A percentile compares a stretch with the other conserved stretches of the same genome.
phyloP scores from a whole-genome alignment of 2,888 invertebrate genomes.

The Phragmatobia fuliginosa region DNA sequence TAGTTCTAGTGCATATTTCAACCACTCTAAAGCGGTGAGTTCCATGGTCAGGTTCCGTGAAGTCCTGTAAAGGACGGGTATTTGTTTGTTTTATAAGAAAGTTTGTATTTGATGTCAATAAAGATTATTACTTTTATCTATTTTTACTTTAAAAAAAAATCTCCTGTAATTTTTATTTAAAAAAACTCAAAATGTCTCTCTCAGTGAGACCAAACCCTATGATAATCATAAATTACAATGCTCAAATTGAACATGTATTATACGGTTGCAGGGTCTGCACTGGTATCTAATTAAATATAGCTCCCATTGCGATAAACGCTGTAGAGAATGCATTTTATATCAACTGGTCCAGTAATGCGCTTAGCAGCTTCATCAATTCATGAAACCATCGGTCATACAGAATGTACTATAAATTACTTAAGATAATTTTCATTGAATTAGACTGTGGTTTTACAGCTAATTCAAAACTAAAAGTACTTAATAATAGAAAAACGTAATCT shows the following conservation, averaged over 20 bases:
- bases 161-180: background rate
- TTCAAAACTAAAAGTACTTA: too few species aligned
- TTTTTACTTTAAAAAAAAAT: too few species aligned
- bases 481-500: too few species aligned
- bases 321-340: background rate
- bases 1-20: too few species aligned
- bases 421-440: background rate
- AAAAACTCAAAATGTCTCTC: background rate
- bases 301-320: constrained; percentile 13
- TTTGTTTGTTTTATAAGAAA: too few species aligned
- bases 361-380: background rate
- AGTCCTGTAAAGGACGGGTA: too few species aligned
- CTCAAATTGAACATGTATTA: constrained; percentile 53
- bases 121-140: too few species aligned
- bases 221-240: constrained; percentile 51
- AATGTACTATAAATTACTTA: background rate
- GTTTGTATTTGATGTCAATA: too few species aligned
- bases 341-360: background rate
- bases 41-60: too few species aligned
- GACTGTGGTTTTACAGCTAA: too few species aligned
- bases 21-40: too few species aligned
- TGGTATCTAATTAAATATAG: constrained; percentile 45
- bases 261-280: constrained; percentile 24
- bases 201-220: constrained; percentile 24
- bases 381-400: background rate